Percentiles rank a stretch among this genome's conserved stretches.
Evolutionary conservation across 2,113 vertebrate genomes (phyloP).

Genomic region (Nanorana parkeri): DNA sequence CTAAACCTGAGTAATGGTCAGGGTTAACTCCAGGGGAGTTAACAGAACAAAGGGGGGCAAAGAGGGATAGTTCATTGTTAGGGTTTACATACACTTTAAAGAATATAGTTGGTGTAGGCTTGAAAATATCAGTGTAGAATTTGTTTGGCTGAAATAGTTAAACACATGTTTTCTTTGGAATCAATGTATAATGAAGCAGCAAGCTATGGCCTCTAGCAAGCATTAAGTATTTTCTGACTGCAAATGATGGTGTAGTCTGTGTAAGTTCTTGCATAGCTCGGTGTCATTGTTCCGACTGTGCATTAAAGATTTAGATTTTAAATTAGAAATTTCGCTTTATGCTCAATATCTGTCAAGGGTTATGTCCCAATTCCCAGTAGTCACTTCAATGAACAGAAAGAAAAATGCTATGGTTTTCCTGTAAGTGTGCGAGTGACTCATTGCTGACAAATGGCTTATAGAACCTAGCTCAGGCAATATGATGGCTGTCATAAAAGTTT

Average conservation of each 20-base stretch:
- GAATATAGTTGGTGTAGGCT: too few species aligned
- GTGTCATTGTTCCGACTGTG: constrained; percentile 24
- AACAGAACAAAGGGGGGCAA: too few species aligned
- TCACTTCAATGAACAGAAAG: constrained; percentile 42
- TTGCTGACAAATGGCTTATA: constrained; percentile 12
- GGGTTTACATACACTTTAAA: too few species aligned
- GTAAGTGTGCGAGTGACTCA: background rate
- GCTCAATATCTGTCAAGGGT: constrained; percentile 42
- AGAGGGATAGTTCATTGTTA: too few species aligned
- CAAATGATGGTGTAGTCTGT: constrained; percentile 47
- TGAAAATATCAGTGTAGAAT: background rate
- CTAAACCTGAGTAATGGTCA: too few species aligned
- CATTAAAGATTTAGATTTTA: constrained; percentile 48
- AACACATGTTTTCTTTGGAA: background rate
- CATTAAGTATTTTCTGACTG: constrained; percentile 21
- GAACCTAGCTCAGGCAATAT: constrained; percentile 15
- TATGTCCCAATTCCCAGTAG: constrained; percentile 40
- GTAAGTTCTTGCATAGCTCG: constrained; percentile 40
- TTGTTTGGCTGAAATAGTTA: constrained; percentile 9
- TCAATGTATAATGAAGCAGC: constrained; percentile 26
- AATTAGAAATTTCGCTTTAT: constrained; percentile 45
- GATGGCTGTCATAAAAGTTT: constrained; percentile 25
- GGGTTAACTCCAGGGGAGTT: too few species aligned
- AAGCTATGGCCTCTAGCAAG: constrained; percentile 23
- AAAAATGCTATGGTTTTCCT: constrained; percentile 42